These are phyloP conservation scores for Menidia beryllina DNA, from an alignment of 2,113 vertebrate genomes.

Conservation along the genomic window DNA sequence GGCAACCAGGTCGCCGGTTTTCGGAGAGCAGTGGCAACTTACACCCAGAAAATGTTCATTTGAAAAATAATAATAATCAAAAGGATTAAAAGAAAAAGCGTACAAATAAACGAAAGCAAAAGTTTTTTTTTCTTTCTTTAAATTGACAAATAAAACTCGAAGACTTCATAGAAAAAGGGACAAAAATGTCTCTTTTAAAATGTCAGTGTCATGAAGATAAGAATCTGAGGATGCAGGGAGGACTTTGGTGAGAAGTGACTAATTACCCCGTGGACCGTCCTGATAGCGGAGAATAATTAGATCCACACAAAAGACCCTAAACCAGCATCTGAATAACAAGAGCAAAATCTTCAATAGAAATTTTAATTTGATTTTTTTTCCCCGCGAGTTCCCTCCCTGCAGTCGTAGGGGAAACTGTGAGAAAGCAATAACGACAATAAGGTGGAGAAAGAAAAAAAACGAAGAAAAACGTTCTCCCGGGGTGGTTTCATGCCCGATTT, in stretches of 20 bases:
- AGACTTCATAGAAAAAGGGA: constrained; percentile 47
- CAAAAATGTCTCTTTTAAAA: constrained; percentile 73
- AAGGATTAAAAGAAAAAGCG: too few relatives aligned
- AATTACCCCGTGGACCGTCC: constrained; percentile 82
- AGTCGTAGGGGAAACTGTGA: constrained; percentile 56
- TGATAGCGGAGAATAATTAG: constrained; percentile 83
- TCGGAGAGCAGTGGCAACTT: constrained; percentile 26
- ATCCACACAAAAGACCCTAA: constrained; percentile 78
- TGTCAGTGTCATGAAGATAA: constrained; percentile 72
- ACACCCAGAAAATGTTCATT: constrained; percentile 15
- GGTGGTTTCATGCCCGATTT: constrained; percentile 63
- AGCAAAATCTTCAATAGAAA: constrained; percentile 78
- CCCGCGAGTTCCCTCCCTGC: constrained; percentile 56
- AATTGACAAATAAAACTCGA: constrained; percentile 14
- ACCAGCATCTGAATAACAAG: constrained; percentile 79
- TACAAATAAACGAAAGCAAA: constrained; percentile 27
- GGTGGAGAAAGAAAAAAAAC: constrained; percentile 21
- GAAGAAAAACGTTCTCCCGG: constrained; percentile 27
- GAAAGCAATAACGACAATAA: constrained; percentile 46
- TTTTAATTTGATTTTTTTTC: constrained; percentile 79
- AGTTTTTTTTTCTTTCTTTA: neutral
- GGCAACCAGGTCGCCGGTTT: constrained; percentile 13
- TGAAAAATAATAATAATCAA: too few relatives aligned
- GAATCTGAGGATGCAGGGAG: constrained; percentile 73
- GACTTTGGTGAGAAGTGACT: constrained; percentile 80